These are phyloP conservation scores for Acipenser transmontanus DNA, from an alignment of 2,797 vertebrate species.

Conservation along the genomic window DNA sequence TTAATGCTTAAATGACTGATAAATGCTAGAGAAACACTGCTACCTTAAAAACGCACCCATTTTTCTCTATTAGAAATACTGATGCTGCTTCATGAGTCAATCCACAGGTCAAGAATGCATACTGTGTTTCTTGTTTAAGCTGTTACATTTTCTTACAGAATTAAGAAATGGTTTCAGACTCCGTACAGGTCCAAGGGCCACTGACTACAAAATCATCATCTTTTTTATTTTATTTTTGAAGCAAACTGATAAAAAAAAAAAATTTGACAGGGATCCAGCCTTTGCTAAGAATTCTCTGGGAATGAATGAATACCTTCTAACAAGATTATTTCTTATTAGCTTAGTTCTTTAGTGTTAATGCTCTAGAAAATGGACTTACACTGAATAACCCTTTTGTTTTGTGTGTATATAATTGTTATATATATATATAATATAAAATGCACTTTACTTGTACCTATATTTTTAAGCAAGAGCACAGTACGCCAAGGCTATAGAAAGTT, in stretches of 20 bases:
- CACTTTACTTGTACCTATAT: constrained; percentile 59
- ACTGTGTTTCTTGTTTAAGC: too few species aligned
- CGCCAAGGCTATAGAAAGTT: constrained; percentile 45
- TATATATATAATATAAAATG: constrained; percentile 44
- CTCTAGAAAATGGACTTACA: constrained; percentile 59
- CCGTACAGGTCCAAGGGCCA: too few species aligned
- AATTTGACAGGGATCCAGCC: constrained; percentile 30
- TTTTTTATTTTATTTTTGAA: too few species aligned
- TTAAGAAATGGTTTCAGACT: too few species aligned
- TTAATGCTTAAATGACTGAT: too few species aligned
- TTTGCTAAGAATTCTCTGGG: constrained; percentile 27
- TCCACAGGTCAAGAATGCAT: too few species aligned
- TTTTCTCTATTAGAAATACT: too few species aligned
- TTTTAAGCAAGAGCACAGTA: constrained; percentile 57
- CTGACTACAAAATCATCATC: too few species aligned
- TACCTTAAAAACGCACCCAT: too few species aligned
- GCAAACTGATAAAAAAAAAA: background rate
- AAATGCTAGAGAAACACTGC: too few species aligned
- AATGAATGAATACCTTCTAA: constrained; percentile 30
- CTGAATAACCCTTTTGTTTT: constrained; percentile 41
- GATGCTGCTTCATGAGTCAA: too few species aligned
- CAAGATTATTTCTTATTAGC: constrained; percentile 19
- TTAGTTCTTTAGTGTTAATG: constrained; percentile 44
- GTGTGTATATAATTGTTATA: constrained; percentile 18
- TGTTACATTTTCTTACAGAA: too few species aligned